phyloP scores from a whole-genome alignment of 2,113 vertebrate species.

The Salvelinus namaycush region DNA sequence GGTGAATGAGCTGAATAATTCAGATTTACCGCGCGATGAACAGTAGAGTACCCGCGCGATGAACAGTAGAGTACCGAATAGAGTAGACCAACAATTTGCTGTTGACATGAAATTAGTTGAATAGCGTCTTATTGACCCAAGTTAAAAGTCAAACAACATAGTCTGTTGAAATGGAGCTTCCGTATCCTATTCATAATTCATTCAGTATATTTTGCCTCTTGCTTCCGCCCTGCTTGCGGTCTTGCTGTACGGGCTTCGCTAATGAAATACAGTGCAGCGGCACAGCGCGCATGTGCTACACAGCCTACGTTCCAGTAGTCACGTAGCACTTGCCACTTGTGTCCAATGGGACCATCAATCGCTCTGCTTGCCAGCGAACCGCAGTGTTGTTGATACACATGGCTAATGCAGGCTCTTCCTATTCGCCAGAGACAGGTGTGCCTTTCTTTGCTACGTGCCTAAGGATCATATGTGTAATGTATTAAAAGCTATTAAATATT shows the following conservation, averaged over 20 bases:
- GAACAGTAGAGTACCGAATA: no score
- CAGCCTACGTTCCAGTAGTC: slow-evolving; percentile 72
- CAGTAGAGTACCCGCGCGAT: no score
- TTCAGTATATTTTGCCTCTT: not conserved
- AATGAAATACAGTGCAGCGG: not conserved
- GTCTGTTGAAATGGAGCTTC: no score
- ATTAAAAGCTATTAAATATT: no score
- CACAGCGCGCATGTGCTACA: slow-evolving; percentile 23
- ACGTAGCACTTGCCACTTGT: slow-evolving; percentile 68
- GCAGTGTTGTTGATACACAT: not conserved
- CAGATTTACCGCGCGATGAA: no score
- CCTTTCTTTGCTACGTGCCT: not conserved
- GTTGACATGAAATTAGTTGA: no score
- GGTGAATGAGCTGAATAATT: no score
- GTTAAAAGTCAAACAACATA: no score
- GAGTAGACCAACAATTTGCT: no score
- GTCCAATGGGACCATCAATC: slow-evolving; percentile 14
- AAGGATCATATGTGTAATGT: no score
- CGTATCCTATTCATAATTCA: no score
- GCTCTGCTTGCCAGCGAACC: not conserved
- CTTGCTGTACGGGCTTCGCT: not conserved
- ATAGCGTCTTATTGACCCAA: no score
- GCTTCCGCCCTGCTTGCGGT: not conserved
- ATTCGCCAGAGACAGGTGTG: slow-evolving; percentile 10
- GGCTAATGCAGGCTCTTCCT: not conserved